Base-by-base conservation (phyloP, 2,113 vertebrate species). In the Balaeniceps rex region DNA sequence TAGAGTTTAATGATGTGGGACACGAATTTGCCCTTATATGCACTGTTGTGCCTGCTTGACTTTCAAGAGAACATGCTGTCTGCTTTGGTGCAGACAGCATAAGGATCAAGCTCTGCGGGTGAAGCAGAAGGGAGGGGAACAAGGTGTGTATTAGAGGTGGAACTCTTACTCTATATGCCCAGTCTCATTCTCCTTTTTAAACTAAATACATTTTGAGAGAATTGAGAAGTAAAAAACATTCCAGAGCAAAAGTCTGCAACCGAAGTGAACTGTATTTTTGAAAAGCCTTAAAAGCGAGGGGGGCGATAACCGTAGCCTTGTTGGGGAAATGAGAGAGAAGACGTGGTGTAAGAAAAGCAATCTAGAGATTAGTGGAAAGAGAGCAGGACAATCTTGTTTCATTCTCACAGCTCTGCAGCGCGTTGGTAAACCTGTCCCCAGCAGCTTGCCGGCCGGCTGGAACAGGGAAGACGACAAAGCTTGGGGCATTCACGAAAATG, bases 361-460 rank as follows among this genome's bases (percentile, higher is more conserved):
- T 2, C 11, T 36, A n/a, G 51, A 14, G 33, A 11, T 23, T 5
- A 42, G 60, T 1, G 24, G 64, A 17, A 57, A 70, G 52, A 21
- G 40, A 65, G 46, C 29, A 44, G 52, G 42, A 22, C 12, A 2
- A 7, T 14, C 21, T 19, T 2, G 15, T 46, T 76, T 18, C 11
- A 0, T 11, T 40, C 66, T 12, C 12, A 0, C n/a, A 6, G 29
- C 10, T 33, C 55, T 19, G 61, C 14, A 31, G 60, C 3, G 46
- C 49, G 51, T 29, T 10, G 24, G 40, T 49, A 26, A 49, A 31
- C 49, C 68, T 47, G 21, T 44, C 12, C 81, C 84, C 49, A 33
- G 47, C n/a, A 5, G 13, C 42, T 11, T 26, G 44, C 55, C 33
- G 71, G 34, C 44, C 8, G 16, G 63, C 12, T 19, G 71, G 57